Percentiles rank a stretch among this genome's conserved stretches.
phyloP scores from a whole-genome alignment of 2,113 vertebrate species.

The Orientallactaga bullata region DNA sequence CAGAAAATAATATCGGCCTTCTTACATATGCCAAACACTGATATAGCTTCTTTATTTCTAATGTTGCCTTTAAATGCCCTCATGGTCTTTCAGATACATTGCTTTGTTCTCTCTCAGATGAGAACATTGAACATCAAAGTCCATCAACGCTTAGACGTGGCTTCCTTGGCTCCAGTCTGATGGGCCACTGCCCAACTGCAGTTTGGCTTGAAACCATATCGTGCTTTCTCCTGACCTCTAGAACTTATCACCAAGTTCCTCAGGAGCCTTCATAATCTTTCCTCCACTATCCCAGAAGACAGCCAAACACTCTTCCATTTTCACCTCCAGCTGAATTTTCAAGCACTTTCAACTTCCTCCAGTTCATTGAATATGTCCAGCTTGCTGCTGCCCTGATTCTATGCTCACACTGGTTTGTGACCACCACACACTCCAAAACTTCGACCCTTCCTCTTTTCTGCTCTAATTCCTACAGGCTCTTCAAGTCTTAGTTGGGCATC shows the following conservation, averaged over 20 bases:
- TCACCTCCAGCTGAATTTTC: background rate
- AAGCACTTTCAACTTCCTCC: background rate
- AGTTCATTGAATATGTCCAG: background rate
- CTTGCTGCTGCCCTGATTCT: background rate
- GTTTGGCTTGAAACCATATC: background rate
- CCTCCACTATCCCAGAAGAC: background rate
- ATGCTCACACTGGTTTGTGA: background rate
- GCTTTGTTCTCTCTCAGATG: conserved; percentile 11
- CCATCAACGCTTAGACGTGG: background rate
- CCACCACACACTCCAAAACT: background rate
- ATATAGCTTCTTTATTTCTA: conserved; percentile 34
- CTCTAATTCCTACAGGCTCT: background rate
- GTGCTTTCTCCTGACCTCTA: background rate
- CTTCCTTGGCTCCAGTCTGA: background rate
- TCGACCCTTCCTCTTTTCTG: background rate
- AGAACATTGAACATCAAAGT: conserved; percentile 30
- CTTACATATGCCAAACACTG: background rate
- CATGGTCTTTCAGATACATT: background rate
- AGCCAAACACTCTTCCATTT: background rate
- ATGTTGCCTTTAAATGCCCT: conserved; percentile 16
- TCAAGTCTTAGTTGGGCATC: background rate
- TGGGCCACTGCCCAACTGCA: background rate
- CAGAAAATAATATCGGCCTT: background rate
- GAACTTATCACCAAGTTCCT: conserved; percentile 3
- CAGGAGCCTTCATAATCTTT: background rate